A percentile compares a stretch with the other conserved stretches of the same genome.
These are phyloP conservation scores for Amblyjoppa fuscipennis DNA, from an alignment of 2,888 invertebrate species.

Conservation along the genomic window DNA sequence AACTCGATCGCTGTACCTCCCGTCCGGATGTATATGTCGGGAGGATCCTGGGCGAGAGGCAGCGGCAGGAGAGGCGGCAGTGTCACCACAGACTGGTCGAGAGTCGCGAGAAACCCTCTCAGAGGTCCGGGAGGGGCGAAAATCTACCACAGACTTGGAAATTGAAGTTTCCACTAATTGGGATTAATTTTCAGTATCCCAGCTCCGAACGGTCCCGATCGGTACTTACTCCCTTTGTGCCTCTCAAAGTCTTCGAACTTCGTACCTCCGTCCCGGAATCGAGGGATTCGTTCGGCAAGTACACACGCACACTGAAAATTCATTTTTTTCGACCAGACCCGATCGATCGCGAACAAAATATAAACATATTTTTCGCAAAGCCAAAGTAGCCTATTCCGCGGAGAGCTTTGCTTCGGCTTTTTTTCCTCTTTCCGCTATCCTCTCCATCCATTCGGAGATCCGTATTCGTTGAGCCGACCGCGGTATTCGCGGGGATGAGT, in stretches of 20 bases:
- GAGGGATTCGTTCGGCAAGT: neutral
- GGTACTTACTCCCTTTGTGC: neutral
- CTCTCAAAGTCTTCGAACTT: constrained; percentile 11
- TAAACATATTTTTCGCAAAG: constrained; percentile 47
- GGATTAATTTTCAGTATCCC: constrained; percentile 47
- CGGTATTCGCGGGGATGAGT: constrained; percentile 64
- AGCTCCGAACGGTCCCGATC: constrained; percentile 9
- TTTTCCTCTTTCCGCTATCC: constrained; percentile 43
- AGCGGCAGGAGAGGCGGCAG: constrained; percentile 37
- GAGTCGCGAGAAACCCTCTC: constrained; percentile 45
- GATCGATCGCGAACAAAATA: constrained; percentile 1
- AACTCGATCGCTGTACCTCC: constrained; percentile 67
- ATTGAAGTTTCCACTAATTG: constrained; percentile 69
- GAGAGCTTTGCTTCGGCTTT: constrained; percentile 63
- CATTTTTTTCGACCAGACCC: neutral
- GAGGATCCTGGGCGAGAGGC: constrained; percentile 25
- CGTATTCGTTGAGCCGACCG: constrained; percentile 74
- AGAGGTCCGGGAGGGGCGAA: constrained; percentile 14
- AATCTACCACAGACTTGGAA: constrained; percentile 61
- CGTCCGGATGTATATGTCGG: constrained; percentile 44
- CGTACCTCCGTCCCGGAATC: neutral
- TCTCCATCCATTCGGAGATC: constrained; percentile 70
- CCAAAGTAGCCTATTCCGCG: constrained; percentile 39
- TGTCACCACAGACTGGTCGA: constrained; percentile 57
- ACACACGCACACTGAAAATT: neutral